Conservation (phyloP, 2,113 vertebrate genomes). For the Puma concolor region DNA sequence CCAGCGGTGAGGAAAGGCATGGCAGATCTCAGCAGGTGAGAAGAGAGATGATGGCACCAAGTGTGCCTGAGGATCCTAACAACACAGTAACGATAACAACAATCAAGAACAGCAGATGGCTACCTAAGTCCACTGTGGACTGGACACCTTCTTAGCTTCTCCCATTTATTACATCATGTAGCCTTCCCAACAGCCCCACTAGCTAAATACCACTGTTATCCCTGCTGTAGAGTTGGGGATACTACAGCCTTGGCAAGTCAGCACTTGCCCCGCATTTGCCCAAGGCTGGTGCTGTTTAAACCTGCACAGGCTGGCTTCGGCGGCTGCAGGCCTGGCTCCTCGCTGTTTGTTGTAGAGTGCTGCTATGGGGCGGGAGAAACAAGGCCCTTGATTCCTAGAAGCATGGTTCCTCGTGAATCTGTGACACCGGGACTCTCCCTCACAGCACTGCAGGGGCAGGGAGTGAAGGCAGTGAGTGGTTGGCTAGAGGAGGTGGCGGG, state of each 20-base stretch:
- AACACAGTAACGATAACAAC: not conserved
- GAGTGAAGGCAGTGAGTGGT: not conserved
- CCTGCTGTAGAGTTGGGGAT: not conserved
- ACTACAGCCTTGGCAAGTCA: not conserved
- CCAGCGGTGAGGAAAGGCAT: not conserved
- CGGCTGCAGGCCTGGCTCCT: not conserved
- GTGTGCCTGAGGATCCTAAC: accelerated
- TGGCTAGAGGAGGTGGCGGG: accelerated
- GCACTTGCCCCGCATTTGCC: not conserved
- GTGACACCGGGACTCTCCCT: not conserved
- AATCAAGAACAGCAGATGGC: too few relatives aligned
- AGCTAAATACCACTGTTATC: not conserved
- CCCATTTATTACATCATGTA: not conserved
- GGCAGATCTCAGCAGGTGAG: not conserved
- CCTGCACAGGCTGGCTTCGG: not conserved
- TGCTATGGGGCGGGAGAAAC: not conserved
- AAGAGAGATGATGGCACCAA: not conserved
- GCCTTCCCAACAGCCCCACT: too few relatives aligned
- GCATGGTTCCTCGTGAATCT: too few relatives aligned
- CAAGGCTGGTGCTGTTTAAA: not conserved
- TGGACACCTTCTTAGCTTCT: not conserved
- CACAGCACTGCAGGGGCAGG: not conserved
- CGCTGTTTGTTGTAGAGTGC: too few relatives aligned
- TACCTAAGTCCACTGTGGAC: accelerated
- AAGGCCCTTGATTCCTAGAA: not conserved